Evolutionary conservation across 2,888 invertebrate genomes (phyloP).

Genomic region (Tiliacea citrago): DNA sequence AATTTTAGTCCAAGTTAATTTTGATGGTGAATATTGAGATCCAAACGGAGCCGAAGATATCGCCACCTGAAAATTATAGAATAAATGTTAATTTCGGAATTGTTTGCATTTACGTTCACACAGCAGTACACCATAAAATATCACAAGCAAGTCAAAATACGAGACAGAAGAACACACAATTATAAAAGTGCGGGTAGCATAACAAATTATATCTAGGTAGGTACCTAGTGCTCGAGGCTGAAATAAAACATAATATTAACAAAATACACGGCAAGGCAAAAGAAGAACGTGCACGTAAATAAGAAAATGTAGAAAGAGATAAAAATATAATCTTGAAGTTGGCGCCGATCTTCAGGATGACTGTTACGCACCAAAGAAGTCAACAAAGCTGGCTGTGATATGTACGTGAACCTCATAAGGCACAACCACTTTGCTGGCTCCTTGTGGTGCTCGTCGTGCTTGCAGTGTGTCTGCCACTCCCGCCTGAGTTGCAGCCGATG

Average conservation of each 20-base stretch:
- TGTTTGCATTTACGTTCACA: conserved; percentile 3
- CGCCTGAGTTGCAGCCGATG: conserved; percentile 34
- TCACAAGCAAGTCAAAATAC: neutral
- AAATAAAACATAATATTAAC: conserved; percentile 21
- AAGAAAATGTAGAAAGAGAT: neutral
- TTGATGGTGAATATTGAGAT: conserved; percentile 12
- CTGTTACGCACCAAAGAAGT: conserved; percentile 69
- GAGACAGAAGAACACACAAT: conserved; percentile 8
- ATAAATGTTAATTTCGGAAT: conserved; percentile 21
- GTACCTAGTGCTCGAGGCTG: neutral
- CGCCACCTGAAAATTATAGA: conserved; percentile 48
- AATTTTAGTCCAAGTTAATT: neutral
- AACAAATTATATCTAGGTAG: neutral
- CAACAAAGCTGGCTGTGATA: conserved; percentile 98
- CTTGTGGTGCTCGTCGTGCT: conserved; percentile 41
- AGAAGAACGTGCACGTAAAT: conserved; percentile 9
- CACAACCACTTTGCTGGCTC: conserved; percentile 96
- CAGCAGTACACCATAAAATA: neutral
- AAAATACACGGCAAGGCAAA: conserved; percentile 8
- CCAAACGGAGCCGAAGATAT: conserved; percentile 33
- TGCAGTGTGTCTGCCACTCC: neutral
- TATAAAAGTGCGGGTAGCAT: neutral
- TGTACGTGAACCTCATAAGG: conserved; percentile 92
- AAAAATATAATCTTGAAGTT: conserved; percentile 13
- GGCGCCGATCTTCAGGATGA: conserved; percentile 25